These are phyloP conservation scores for Gymnarchus niloticus DNA, from an alignment of 2,113 vertebrate genomes.

Conservation along the genomic window DNA sequence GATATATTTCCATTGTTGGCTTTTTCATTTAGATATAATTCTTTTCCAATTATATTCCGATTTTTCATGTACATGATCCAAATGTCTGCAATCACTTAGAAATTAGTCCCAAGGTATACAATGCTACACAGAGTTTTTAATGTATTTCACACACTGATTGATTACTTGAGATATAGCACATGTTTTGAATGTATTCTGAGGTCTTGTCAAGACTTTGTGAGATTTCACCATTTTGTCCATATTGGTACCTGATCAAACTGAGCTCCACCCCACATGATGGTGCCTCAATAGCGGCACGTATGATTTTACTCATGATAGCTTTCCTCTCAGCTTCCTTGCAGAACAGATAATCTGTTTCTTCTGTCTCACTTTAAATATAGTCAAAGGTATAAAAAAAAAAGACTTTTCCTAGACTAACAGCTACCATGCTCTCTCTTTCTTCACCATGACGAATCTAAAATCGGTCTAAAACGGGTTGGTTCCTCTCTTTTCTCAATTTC, in stretches of 20 bases:
- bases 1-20: too few relatives aligned
- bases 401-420: background rate
- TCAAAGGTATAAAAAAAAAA: constrained; percentile 23
- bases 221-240: background rate
- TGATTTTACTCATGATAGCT: constrained; percentile 20
- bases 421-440: background rate
- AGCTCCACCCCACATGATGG: background rate
- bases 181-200: background rate
- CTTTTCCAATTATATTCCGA: background rate
- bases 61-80: background rate
- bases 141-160: background rate
- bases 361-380: constrained; percentile 26
- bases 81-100: too few relatives aligned
- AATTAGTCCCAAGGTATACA: background rate
- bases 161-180: background rate
- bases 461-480: background rate
- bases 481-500: background rate
- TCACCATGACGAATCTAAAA: background rate
- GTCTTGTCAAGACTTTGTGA: background rate
- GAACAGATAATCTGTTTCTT: constrained; percentile 43
- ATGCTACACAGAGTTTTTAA: background rate
- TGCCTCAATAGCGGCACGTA: background rate
- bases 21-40: too few relatives aligned
- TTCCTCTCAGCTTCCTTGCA: constrained; percentile 16
- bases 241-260: background rate